Base-by-base conservation (phyloP, 2,888 invertebrate species). In the Harpagoxenus sublaevis region DNA sequence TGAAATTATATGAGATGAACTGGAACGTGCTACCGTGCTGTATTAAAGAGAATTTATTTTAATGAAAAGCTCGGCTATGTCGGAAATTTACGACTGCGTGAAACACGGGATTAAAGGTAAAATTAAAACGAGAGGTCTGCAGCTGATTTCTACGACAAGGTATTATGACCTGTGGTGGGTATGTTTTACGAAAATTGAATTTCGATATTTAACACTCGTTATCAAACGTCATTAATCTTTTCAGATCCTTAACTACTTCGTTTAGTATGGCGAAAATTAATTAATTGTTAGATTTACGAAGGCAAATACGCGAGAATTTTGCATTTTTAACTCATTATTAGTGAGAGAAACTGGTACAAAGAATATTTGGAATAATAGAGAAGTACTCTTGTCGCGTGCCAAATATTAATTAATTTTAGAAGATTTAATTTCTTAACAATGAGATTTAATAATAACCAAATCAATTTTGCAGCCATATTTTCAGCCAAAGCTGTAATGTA, bases 1-100 rank as follows among this genome's bases (percentile, higher is more conserved):
- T 71, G 57, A 81, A 60, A 81, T 81, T 73, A 31, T 31, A 57
- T 6, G 57, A 57, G 57, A 48, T 35, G 60, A 79, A 71, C 45
- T 23, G 8, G 35, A 3, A 23, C 35, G 35, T 23, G 8, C n/a
- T 35, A 71, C 28, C 51, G 28, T 5, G 23, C 15, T 53, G 9
- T 68, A 77, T 28, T 78, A 81, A 62, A 78, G 51, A 51, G 53
- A 68, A 82, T 68, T 63, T 83, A 66, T 84, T 84, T 79, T 79
- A 81, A 60, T 73, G 31, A 60, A 48, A 73, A 73, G 28, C 51
- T 48, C n/a, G 4, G 28, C 45, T 60, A 31, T 39, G 48, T 39
- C 12, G 79, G 18, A 79, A 73, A 81, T 60, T 81, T 81, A 81
- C 39, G 23, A 39, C n/a, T 48, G 48, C 18, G 28, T 12, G 48